Evolutionary conservation across 2,888 invertebrate genomes (phyloP).

Genomic region (Molanna angustata): DNA sequence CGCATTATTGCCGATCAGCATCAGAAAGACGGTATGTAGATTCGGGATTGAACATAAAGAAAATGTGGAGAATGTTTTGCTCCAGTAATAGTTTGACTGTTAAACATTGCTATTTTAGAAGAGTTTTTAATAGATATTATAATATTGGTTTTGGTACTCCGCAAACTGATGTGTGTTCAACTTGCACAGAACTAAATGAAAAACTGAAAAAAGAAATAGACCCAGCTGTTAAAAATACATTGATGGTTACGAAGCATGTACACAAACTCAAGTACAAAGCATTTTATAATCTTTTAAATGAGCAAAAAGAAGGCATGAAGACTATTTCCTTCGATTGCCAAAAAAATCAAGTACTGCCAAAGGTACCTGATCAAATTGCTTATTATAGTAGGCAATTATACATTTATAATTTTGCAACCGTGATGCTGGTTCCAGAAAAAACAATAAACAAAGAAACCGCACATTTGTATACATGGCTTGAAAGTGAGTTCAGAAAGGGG

Average conservation of each 20-base stretch:
- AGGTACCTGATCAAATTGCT: conserved; percentile 37
- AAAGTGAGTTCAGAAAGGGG: conserved; percentile 31
- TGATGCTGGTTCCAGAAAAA: conserved; percentile 36
- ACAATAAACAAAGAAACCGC: conserved; percentile 34
- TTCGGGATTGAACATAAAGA: neutral
- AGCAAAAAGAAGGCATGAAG: conserved; percentile 31
- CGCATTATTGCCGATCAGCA: conserved; percentile 10
- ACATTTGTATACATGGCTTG: conserved; percentile 35
- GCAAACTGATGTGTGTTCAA: conserved; percentile 35
- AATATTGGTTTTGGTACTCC: conserved; percentile 35
- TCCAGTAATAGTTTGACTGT: conserved; percentile 3
- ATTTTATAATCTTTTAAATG: conserved; percentile 35
- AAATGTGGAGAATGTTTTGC: neutral
- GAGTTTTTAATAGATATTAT: conserved; percentile 35
- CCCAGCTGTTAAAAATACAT: conserved; percentile 28
- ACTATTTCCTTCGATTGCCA: conserved; percentile 37
- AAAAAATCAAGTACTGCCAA: conserved; percentile 35
- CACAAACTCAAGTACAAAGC: conserved; percentile 34
- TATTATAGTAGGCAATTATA: conserved; percentile 39
- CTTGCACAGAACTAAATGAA: conserved; percentile 34
- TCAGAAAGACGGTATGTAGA: neutral
- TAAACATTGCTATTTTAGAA: conserved; percentile 33
- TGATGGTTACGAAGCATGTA: conserved; percentile 34
- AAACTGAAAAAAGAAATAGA: conserved; percentile 35
- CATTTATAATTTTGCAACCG: conserved; percentile 38